Evolutionary conservation across 2,113 vertebrate genomes (phyloP), one percentile per base, ranked within the genome.

Genomic region (Asarcornis scutulata): DNA sequence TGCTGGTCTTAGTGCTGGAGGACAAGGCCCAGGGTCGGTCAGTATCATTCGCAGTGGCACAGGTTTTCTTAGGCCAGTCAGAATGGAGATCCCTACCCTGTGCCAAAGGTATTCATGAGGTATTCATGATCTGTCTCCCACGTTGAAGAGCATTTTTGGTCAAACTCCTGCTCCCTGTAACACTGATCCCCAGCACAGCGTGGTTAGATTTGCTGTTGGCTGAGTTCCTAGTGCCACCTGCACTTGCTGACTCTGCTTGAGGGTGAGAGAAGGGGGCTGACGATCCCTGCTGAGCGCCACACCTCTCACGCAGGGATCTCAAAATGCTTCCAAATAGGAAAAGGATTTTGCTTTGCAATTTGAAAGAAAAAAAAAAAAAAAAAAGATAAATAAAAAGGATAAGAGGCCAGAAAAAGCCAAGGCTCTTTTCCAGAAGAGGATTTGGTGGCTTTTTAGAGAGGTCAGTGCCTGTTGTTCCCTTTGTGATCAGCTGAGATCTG

Each of bases 251-350:
- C 69, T 63, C 44, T 15, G 64, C 84, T 9, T 5, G n/a, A 2
- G 20, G 36, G 66, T 2, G 42, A 69, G 53, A 67, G 74, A 11
- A 69, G 34, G 2, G 1, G 50, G 64, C 23, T 82, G 4, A 0
- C 29, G 26, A 3, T 25, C 42, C 3, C 25, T 1, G 0, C 83
- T 3, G 40, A 11, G 42, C 1, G 9, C 72, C 29, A 32, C 42
- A 5, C 20, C 44, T 34, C 74, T 59, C 44, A 4, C 82, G 22
- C 62, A 6, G 40, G 36, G 42, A 31, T 8, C 71, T 48, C 66
- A 4, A 29, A 38, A 42, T 27, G 3, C 73, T 64, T 48, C 0
- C 9, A 69, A 68, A 69, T 3, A 16, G 12, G 53, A n/a, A 73
- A 29, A 44, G 6, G 0, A 2, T 29, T 72, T 50, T 50, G 42